Evolutionary conservation across 2,888 invertebrate species (phyloP), one percentile per base, ranked within the genome.

Genomic region (Agrotis exclamationis): DNA sequence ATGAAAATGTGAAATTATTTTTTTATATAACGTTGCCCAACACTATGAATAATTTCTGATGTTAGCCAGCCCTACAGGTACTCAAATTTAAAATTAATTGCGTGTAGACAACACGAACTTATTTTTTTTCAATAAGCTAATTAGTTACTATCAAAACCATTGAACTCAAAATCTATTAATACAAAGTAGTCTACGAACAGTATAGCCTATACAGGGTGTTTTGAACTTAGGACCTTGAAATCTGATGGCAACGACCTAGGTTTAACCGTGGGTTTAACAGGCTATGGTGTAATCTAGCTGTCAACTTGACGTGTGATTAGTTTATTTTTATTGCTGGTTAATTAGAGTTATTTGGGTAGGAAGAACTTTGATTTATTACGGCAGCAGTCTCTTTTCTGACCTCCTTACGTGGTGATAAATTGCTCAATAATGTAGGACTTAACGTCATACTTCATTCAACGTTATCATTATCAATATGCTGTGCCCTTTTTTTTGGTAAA

Each of bases 151-250:
- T 18, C 24, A 18, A 57, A 65, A 57, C 13, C 48, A 14, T 66
- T 75, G 33, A 75, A 73, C 63, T 54, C 24, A 1, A 20, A 18
- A 39, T n/a, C 14, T 14, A 44, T 47, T 5, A 66, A 39, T 57
- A 22, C 0, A n/a, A 60, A 50, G 18, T 51, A 18, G 16, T 69
- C 14, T 14, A 74, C 33, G 14, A 0, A 39, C 24, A 18, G 44
- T 1, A 9, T 39, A 47, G 48, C 48, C 24, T 24, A 33, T 1
- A 16, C 77, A 57, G 33, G 16, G 68, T 68, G 33, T 39, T 68
- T 81, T 39, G 64, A 81, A 65, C 77, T 67, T 39, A 24, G 47
- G 51, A 63, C 85, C 75, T 79, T 79, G 74, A 63, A 22, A 20
- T 18, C 45, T 33, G 28, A 45, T 54, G 68, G 56, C 64, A 85